Conservation (phyloP, 1,140 invertebrate species). For the Drosophila nigromelanica region DNA sequence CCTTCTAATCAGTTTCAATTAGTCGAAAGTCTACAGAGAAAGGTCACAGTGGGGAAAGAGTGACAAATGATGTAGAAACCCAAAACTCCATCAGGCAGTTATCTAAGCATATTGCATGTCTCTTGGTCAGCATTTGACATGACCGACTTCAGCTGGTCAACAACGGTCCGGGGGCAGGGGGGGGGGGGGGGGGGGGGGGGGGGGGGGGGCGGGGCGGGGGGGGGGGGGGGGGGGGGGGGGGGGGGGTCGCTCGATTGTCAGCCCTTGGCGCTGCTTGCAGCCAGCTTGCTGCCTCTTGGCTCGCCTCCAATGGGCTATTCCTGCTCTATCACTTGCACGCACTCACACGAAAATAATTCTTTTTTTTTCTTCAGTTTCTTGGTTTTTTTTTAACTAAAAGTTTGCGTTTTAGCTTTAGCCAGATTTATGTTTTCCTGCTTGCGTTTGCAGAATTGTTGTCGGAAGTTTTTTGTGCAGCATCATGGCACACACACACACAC, state of each 20-base stretch:
- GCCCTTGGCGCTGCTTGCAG: conserved; percentile 2
- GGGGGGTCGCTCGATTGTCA: neutral
- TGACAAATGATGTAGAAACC: no score
- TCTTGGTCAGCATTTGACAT: no score
- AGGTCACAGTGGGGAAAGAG: no score
- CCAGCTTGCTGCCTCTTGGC: conserved; percentile 1
- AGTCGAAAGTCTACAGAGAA: no score
- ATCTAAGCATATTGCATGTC: no score
- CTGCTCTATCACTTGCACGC: conserved; percentile 73
- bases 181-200: no score
- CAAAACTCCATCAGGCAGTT: no score
- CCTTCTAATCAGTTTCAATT: no score
- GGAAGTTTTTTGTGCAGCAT: conserved; percentile 81
- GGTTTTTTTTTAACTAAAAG: conserved; percentile 70
- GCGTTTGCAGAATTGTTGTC: conserved; percentile 82
- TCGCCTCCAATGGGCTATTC: conserved; percentile 2
- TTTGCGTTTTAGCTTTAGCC: conserved; percentile 81
- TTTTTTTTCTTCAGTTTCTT: conserved; percentile 13
- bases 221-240: no score
- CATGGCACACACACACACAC: conserved; percentile 45
- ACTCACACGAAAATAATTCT: conserved; percentile 37
- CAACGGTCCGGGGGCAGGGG: neutral
- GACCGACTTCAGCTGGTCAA: neutral
- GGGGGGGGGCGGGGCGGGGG: accelerated
- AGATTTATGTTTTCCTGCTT: conserved; percentile 82